Conservation (phyloP, 2,888 invertebrate species). For the Palloptera scutellata region DNA sequence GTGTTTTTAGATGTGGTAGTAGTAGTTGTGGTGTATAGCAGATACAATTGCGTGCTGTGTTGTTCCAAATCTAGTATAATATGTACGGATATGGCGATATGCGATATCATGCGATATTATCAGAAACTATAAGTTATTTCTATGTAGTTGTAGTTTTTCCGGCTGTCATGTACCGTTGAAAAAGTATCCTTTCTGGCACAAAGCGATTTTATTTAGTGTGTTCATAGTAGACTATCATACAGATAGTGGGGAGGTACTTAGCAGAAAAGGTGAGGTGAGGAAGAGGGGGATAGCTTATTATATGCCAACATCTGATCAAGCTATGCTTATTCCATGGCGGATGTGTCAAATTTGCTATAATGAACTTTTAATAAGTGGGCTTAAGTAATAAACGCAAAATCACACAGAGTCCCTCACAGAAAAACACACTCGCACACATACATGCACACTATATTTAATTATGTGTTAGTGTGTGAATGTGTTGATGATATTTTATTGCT, state of each 20-base stretch:
- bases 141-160: constrained; percentile 5
- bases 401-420: not conserved
- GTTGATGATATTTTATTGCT: not conserved
- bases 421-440: not conserved
- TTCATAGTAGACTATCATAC: too few species aligned
- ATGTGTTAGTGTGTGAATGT: constrained; percentile 1
- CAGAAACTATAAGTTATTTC: constrained; percentile 11
- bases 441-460: not conserved
- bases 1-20: too few species aligned
- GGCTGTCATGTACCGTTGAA: not conserved
- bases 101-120: not conserved
- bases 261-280: too few species aligned
- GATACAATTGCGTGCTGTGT: too few species aligned
- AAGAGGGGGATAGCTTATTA: too few species aligned
- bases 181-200: too few species aligned
- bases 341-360: constrained; percentile 41
- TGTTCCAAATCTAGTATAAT: too few species aligned
- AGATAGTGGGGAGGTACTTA: too few species aligned
- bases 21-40: too few species aligned
- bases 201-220: too few species aligned
- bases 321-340: not conserved
- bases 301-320: too few species aligned
- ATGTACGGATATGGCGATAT: too few species aligned
- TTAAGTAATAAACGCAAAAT: constrained; percentile 31
- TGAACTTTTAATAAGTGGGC: constrained; percentile 47